These are phyloP conservation scores for Phrixothrix hirtus DNA, from an alignment of 2,888 invertebrate species.

Conservation along the genomic window DNA sequence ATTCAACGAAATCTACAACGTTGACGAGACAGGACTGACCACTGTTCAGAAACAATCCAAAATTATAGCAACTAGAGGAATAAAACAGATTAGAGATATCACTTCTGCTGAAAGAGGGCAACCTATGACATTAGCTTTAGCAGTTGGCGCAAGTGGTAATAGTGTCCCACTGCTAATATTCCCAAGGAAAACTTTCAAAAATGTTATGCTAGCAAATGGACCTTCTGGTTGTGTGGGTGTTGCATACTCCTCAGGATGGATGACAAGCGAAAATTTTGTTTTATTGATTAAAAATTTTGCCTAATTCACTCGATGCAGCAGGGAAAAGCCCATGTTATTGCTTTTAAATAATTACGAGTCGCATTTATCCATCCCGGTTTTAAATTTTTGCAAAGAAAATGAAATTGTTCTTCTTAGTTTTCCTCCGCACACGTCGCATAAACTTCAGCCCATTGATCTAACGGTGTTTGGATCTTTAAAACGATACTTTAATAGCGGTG, in stretches of 20 bases:
- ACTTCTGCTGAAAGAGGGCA: too few relatives aligned
- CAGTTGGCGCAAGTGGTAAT: too few relatives aligned
- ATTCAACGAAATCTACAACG: too few relatives aligned
- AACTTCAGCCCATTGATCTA: constrained; percentile 43
- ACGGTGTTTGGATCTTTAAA: constrained; percentile 39
- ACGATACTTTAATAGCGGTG: constrained; percentile 29
- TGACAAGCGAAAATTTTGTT: too few relatives aligned
- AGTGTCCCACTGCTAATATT: too few relatives aligned
- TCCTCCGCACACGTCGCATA: constrained; percentile 10
- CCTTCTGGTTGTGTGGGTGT: background rate
- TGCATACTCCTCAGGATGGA: background rate
- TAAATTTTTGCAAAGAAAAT: constrained; percentile 3
- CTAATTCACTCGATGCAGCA: background rate
- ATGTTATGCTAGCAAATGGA: too few relatives aligned
- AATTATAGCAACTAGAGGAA: too few relatives aligned
- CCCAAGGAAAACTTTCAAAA: too few relatives aligned
- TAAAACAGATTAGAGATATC: too few relatives aligned
- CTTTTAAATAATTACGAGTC: constrained; percentile 3
- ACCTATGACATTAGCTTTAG: too few relatives aligned
- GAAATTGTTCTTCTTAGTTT: constrained; percentile 7
- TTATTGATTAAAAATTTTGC: constrained; percentile 1
- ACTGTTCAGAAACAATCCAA: too few relatives aligned
- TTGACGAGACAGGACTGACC: too few relatives aligned
- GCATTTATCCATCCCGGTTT: constrained; percentile 9
- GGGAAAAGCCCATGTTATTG: constrained; percentile 4